Conservation (phyloP, 2,797 vertebrate species). For the Coendou prehensilis region DNA sequence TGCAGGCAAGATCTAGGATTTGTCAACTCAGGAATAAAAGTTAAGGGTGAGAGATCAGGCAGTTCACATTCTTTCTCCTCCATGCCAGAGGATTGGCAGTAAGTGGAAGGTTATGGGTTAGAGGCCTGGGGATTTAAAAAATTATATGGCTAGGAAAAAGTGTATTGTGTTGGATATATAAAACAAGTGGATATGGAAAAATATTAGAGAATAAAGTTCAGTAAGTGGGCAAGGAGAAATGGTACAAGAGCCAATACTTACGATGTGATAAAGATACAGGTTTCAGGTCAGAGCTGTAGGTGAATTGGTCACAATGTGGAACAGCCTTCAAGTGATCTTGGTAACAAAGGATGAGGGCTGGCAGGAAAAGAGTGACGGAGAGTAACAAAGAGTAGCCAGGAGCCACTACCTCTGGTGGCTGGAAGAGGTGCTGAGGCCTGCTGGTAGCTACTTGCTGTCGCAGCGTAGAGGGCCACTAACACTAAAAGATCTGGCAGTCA, state of each 20-base stretch:
- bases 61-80: too few relatives aligned
- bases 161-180: background rate
- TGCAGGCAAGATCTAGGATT: background rate
- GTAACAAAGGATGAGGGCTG: background rate
- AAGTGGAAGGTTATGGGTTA: background rate
- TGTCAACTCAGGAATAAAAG: background rate
- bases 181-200: background rate
- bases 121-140: background rate
- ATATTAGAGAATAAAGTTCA: background rate
- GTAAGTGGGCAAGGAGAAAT: background rate
- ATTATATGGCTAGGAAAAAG: background rate
- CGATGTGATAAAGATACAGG: background rate
- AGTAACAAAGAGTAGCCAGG: background rate
- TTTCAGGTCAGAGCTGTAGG: background rate
- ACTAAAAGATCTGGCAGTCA: background rate
- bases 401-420: background rate
- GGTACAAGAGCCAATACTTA: background rate
- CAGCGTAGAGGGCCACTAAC: background rate
- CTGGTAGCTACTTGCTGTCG: background rate
- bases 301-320: background rate
- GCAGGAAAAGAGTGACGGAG: background rate
- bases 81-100: background rate
- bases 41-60: background rate
- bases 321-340: background rate
- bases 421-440: background rate